Evolutionary conservation across 2,888 invertebrate genomes (phyloP), one percentile per base, ranked within the genome.

Genomic region (Sinotaia quadrata): DNA sequence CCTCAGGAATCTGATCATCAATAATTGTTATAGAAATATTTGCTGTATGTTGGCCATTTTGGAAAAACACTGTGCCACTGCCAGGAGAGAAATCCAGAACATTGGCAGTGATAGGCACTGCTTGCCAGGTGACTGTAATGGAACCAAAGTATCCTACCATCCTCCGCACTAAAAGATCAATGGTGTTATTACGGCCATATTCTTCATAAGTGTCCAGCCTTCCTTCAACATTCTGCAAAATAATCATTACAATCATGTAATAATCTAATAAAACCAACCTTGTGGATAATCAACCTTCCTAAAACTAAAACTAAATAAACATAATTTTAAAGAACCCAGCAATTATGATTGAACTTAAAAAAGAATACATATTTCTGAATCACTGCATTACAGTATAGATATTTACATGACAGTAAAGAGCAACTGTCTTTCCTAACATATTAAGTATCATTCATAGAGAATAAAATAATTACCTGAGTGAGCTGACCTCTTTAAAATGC

Each of bases 181-280:
- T 67, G 1, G 81, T 78, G 12, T 73, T 75, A 70, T 82, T 82
- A 31, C 67, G 69, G 2, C 81, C 82, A 69, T 75, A 78, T 51
- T 83, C 83, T 68, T 87, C 86, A 79, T 85, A 84, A 4, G 81
- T 78, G 73, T 87, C 86, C 21, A 87, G 72, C 4, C 85, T 79
- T 10, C 85, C 85, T 41, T 87, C 85, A 27, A 78, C 76, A 69
- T 84, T 87, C 87, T 87, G 76, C 18, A 75, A 60, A 37, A 41
- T 57, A 36, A 67, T 51, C 8, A n/a, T 12, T 41, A 15, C 15
- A 12, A 41, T 41, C 41, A 41, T 18, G 51, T n/a, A 15, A 51
- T 51, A 15, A 51, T n/a, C 12, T 21, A 21, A 8, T 51, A 21
- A 51, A n/a, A 15, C 51, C 12, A 51, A 24, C 21, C 12, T 51